phyloP scores from a whole-genome alignment of 1,140 invertebrate genomes.

The Eupristina koningsbergeri region DNA sequence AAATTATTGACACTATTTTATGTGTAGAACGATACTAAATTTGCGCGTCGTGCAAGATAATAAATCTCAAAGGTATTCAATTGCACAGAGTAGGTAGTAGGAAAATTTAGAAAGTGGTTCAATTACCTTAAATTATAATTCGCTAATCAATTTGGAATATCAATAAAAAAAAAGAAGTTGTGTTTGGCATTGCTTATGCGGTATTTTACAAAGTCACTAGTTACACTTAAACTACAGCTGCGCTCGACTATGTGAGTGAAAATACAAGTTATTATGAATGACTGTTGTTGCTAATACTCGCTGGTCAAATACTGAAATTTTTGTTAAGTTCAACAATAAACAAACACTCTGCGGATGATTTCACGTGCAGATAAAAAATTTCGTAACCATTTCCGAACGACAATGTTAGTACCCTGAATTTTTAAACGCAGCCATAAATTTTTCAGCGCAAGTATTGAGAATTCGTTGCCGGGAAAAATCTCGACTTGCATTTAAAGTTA shows the following conservation, averaged over 20 bases:
- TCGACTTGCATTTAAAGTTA: neutral
- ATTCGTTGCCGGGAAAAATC: neutral
- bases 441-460: neutral
- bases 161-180: neutral
- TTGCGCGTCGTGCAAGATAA: neutral
- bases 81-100: neutral
- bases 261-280: neutral
- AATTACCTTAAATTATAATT: neutral
- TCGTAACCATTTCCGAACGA: too few relatives aligned
- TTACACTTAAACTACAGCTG: neutral
- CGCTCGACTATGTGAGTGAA: too few relatives aligned
- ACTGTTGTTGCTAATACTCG: neutral
- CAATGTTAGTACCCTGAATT: neutral
- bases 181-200: neutral
- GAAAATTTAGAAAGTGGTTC: slow-evolving; percentile 24
- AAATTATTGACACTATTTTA: slow-evolving; percentile 24
- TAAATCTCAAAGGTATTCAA: slow-evolving; percentile 14
- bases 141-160: slow-evolving; percentile 2
- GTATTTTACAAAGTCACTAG: neutral
- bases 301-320: neutral
- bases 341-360: too few relatives aligned
- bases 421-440: neutral
- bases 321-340: neutral
- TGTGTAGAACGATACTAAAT: neutral
- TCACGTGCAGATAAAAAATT: too few relatives aligned